Percentiles rank a stretch among this genome's conserved stretches.
phyloP scores from a whole-genome alignment of 2,888 invertebrate genomes.

The Drosophila emarginata region DNA sequence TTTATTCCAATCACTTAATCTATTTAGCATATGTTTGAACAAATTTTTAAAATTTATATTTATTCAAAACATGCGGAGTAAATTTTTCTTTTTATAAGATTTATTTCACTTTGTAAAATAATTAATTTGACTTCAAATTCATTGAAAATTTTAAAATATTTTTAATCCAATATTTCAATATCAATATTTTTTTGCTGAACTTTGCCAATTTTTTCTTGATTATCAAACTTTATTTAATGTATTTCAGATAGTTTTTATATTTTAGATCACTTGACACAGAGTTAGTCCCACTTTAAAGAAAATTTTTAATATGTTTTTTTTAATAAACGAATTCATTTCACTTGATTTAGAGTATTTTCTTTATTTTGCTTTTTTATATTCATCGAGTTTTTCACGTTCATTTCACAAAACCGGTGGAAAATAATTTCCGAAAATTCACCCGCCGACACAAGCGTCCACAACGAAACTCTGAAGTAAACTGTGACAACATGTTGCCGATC shows the following conservation, averaged over 20 bases:
- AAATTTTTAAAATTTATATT: neutral
- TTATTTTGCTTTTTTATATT: neutral
- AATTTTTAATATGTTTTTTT: neutral
- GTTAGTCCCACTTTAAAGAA: neutral
- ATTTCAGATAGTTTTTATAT: neutral
- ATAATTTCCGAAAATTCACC: neutral
- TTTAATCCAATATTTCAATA: too few species aligned
- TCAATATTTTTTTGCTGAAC: too few species aligned
- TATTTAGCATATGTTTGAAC: neutral
- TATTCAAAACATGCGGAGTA: neutral
- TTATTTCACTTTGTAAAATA: too few species aligned
- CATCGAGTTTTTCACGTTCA: neutral
- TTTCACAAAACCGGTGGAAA: neutral
- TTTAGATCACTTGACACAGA: neutral
- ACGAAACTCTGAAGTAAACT: conserved; percentile 1
- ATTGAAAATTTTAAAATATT: neutral
- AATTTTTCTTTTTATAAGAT: too few species aligned
- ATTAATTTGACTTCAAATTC: neutral
- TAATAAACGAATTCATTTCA: neutral
- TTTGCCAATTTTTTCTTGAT: neutral
- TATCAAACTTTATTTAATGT: neutral
- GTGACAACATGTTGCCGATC: neutral
- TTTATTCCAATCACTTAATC: neutral
- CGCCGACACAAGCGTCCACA: conserved; percentile 4
- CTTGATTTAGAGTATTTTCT: neutral